Base-by-base conservation (phyloP, 2,888 invertebrate species). In the Oxytorus armatus region DNA sequence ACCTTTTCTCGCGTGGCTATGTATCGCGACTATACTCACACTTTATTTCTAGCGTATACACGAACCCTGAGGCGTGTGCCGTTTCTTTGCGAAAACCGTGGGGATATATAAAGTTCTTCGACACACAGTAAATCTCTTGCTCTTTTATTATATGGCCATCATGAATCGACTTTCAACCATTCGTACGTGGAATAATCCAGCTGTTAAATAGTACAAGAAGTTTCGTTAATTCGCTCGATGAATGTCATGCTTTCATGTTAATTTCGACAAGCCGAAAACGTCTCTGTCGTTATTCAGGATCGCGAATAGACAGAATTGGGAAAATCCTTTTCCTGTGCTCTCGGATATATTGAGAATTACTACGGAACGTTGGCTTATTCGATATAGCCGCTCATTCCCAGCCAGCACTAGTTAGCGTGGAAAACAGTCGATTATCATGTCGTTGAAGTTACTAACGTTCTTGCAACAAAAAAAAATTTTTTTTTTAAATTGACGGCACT, bases 131-230 rank as follows among this genome's bases (percentile, higher is more conserved):
- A 29, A 65, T 18, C 18, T 10, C 18, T 47, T 7, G 18, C 44
- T 65, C 33, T 47, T 65, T 18, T 47, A 47, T 65, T 18, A 33
- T 44, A 47, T 29, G 63, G 47, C 44, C 47, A 5, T 47, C 47
- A 5, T 10, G 29, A 18, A 29, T 47, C 47, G 11, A 10, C 18
- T 3, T 29, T 65, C 47, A 16, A 14, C 16, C 7, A 44, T 61
- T 7, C 10, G n/a, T n/a, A n/a, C n/a, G n/a, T n/a, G n/a, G n/a
- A n/a, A n/a, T n/a, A n/a, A n/a, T n/a, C n/a, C n/a, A n/a, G n/a
- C n/a, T n/a, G n/a, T n/a, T n/a, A n/a, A 55, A 55, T 55, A 55
- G 29, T 16, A 55, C 23, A 55, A 29, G 14, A 33, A 16, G 8
- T 33, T 33, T 16, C 10, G 47, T 47, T 42, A 10, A 29, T 47